Conservation (phyloP, 2,797 vertebrate genomes). For the Lemur catta region DNA sequence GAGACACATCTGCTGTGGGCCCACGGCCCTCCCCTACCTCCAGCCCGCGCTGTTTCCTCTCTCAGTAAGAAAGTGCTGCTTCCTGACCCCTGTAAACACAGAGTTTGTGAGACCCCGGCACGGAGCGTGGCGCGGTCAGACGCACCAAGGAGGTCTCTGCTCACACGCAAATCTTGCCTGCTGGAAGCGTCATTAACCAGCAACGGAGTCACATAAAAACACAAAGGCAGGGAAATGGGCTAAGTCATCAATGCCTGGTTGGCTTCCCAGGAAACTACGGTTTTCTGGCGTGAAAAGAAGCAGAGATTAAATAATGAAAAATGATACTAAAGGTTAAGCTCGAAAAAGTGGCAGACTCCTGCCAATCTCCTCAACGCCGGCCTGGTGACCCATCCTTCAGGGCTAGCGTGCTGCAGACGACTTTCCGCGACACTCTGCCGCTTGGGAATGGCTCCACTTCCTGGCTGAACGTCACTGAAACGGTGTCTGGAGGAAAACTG, state of each 20-base stretch:
- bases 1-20: not conserved
- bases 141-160: not conserved
- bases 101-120: not conserved
- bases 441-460: rapidly evolving
- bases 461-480: not conserved
- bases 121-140: no score
- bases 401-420: rapidly evolving
- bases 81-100: not conserved
- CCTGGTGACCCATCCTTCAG: rapidly evolving
- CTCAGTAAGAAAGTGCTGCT: not conserved
- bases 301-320: not conserved
- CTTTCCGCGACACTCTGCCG: not conserved
- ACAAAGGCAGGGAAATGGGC: not conserved
- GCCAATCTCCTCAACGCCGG: rapidly evolving
- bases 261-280: not conserved
- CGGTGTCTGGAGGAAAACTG: not conserved
- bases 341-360: not conserved
- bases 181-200: not conserved
- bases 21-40: not conserved
- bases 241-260: rapidly evolving
- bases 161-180: rapidly evolving
- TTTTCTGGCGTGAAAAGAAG: not conserved
- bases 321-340: not conserved
- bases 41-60: not conserved
- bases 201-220: not conserved